Evolutionary conservation across 2,113 vertebrate genomes (phyloP).

Genomic region (Xenotilapia leptura): DNA sequence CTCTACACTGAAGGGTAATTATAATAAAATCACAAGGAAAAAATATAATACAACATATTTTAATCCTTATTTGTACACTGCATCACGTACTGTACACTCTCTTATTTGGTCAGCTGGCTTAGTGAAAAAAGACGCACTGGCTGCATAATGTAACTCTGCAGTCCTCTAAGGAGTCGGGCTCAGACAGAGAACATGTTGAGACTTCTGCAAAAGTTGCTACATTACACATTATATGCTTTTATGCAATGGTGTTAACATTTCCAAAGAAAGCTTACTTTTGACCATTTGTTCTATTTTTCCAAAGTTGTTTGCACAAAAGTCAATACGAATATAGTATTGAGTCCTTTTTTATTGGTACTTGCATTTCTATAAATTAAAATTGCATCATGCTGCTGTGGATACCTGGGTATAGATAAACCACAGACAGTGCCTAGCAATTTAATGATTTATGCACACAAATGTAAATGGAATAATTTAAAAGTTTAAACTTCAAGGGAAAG

Average conservation of each 20-base stretch:
- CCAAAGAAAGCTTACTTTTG: not conserved
- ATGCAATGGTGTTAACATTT: not conserved
- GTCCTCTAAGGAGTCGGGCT: not conserved
- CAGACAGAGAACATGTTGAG: not conserved
- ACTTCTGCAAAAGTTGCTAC: not conserved
- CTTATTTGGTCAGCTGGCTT: not conserved
- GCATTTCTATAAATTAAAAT: not conserved
- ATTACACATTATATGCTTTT: not conserved
- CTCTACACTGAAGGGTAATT: not conserved
- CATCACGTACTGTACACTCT: not conserved
- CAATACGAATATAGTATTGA: not conserved
- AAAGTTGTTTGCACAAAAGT: not conserved
- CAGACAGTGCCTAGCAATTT: not conserved
- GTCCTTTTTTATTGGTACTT: not conserved
- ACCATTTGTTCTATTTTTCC: not conserved
- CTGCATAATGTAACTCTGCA: not conserved
- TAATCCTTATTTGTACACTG: not conserved
- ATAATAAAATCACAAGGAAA: not conserved
- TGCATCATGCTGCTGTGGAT: not conserved
- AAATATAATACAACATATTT: not conserved
- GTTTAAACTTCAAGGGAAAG: not conserved
- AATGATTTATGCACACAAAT: not conserved
- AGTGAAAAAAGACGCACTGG: not conserved
- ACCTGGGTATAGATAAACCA: not conserved
- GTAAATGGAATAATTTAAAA: not conserved